These are phyloP conservation scores for Idaea aversata DNA, from an alignment of 2,888 invertebrate species.

Conservation along the genomic window DNA sequence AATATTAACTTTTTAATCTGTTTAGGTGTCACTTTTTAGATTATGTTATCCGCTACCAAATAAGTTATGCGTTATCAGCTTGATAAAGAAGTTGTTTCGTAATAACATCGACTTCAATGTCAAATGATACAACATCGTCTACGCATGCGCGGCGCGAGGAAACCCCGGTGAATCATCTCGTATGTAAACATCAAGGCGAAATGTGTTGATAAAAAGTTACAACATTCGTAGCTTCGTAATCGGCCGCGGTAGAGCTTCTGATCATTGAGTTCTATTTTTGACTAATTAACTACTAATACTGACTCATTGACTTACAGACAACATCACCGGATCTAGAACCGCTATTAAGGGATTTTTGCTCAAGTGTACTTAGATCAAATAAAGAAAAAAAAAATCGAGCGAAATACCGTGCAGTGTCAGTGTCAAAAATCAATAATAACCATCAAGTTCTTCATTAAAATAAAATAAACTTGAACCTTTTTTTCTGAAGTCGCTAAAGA, in stretches of 20 bases:
- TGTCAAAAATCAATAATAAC: too few species aligned
- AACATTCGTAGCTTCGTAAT: slow-evolving; percentile 5
- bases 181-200: neutral
- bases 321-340: too few species aligned
- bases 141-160: neutral
- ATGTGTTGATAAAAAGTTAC: neutral
- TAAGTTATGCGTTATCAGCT: too few species aligned
- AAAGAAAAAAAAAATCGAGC: too few species aligned
- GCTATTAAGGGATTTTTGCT: too few species aligned
- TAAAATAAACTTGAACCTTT: neutral
- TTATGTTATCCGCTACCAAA: too few species aligned
- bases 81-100: neutral
- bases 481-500: neutral
- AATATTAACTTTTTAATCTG: too few species aligned
- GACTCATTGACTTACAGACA: neutral
- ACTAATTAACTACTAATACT: neutral
- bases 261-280: neutral
- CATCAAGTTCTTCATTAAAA: too few species aligned
- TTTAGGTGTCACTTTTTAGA: too few species aligned
- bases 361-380: too few species aligned
- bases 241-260: slow-evolving; percentile 7
- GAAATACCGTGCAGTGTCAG: too few species aligned
- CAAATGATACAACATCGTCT: neutral
- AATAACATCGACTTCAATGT: neutral
- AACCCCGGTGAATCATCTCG: slow-evolving; percentile 1